Base-by-base conservation (phyloP, 2,113 vertebrate genomes). In the Cheirogaleus medius region DNA sequence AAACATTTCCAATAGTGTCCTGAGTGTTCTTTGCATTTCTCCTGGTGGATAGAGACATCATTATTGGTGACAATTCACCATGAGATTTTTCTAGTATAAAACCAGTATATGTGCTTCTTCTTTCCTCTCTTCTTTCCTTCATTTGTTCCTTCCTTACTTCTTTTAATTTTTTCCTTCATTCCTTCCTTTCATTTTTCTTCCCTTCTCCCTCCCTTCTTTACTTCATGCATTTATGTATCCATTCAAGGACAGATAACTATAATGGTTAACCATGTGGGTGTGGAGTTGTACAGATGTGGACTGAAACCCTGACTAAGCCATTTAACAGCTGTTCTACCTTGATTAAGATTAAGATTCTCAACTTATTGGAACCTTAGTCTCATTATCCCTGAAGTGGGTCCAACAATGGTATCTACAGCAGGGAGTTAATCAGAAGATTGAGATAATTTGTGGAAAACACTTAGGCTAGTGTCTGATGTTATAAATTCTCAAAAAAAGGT, bases 11-110 rank as follows among this genome's bases (percentile, higher is more conserved):
- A 80, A 4, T 10, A 34, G 11, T 12, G 5, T 63, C 34, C 29
- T 21, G 20, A 64, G 60, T 18, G 39, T 60, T 29, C 73, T 5
- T 13, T 20, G 29, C 20, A 21, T 44, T 42, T 69, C 42, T 39
- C 2, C 18, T 64, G 49, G 10, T 11, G 76, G 8, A 20, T 6
- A 37, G 58, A 47, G 27, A 37, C 11, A 37, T 1, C 8, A 6
- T 49, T 18, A 17, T 14, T 32, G 12, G 5, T 58, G 25, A 66
- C 3, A 14, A 15, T 0, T 1, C 6, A 12, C 15, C 56, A 10
- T 42, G 44, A 21, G 82, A 64, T 60, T 49, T 21, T 90, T 71
- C 11, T 74, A 5, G 81, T 25, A 13, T 29, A 42, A 95, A 85
- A 39, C 13, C 5, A 69, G 15, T 10, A 52, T 10, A 52, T 58